Evolutionary conservation across 2,113 vertebrate species (phyloP).

Genomic region (Platichthys flesus): DNA sequence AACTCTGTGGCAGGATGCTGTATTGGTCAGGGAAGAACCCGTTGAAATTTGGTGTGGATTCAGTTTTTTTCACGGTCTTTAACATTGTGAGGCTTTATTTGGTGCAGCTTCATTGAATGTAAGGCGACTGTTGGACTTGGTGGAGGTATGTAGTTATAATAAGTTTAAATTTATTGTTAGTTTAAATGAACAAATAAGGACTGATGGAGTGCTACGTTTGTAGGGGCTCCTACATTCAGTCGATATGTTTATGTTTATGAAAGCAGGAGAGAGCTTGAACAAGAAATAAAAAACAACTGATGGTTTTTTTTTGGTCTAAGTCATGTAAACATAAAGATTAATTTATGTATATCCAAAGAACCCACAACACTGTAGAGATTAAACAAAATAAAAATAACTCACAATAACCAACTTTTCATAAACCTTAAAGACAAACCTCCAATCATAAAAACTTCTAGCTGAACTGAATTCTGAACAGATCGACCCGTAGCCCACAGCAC

Average conservation of each 20-base stretch:
- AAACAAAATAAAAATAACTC: background rate
- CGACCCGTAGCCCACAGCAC: slow-evolving; percentile 14
- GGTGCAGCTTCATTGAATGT: too few relatives aligned
- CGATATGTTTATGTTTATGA: too few relatives aligned
- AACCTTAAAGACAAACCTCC: slow-evolving; percentile 43
- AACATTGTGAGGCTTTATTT: too few relatives aligned
- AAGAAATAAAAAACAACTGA: slow-evolving; percentile 13
- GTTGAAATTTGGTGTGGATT: too few relatives aligned
- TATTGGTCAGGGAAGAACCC: too few relatives aligned
- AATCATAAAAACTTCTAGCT: background rate
- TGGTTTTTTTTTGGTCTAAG: background rate
- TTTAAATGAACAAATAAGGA: background rate
- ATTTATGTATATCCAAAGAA: background rate
- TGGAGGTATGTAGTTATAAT: background rate
- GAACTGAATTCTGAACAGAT: background rate
- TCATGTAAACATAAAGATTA: background rate
- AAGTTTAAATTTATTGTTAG: too few relatives aligned
- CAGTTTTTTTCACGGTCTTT: too few relatives aligned
- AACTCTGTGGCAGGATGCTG: too few relatives aligned
- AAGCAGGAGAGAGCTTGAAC: background rate
- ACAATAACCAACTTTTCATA: slow-evolving; percentile 5
- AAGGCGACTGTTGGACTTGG: too few relatives aligned
- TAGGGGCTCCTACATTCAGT: background rate
- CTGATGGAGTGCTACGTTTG: background rate
- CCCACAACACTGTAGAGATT: slow-evolving; percentile 20